A percentile compares a stretch with the other conserved stretches of the same genome.
Conservation (phyloP, 2,888 invertebrate species). For the Leptopilina drosophilae region DNA sequence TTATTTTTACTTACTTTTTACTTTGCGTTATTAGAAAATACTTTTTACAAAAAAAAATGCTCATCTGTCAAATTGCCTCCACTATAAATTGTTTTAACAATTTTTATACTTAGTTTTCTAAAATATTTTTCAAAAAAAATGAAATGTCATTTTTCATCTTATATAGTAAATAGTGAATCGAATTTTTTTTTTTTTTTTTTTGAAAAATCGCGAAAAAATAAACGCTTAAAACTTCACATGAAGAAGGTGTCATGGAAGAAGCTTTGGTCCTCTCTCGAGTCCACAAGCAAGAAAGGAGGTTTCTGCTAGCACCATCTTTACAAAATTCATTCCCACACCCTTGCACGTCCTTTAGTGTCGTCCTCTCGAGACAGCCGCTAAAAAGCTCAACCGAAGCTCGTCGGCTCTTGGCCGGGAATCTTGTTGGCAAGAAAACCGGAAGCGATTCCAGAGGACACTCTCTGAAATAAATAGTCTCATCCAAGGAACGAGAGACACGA, state of each 20-base stretch:
- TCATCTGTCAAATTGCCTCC: no score
- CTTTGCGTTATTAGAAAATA: no score
- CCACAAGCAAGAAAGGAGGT: constrained; percentile 18
- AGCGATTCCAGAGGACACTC: constrained; percentile 28
- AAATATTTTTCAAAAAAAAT: no score
- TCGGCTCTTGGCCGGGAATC: constrained; percentile 25
- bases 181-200: neutral
- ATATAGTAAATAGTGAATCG: neutral
- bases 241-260: neutral
- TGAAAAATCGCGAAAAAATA: neutral
- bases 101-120: no score
- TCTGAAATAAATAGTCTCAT: constrained; percentile 31
- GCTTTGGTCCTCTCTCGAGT: constrained; percentile 1
- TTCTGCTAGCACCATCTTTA: constrained; percentile 22
- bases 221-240: neutral
- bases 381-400: constrained; percentile 36
- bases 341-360: constrained; percentile 34
- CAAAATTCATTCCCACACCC: constrained; percentile 40
- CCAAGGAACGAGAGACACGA: constrained; percentile 19
- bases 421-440: constrained; percentile 34
- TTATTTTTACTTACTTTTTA: no score
- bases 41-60: no score
- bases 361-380: constrained; percentile 37
- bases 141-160: neutral
- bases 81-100: no score